Evolutionary conservation across 2,888 invertebrate species (phyloP).

Genomic region (Prenolepis imparis): DNA sequence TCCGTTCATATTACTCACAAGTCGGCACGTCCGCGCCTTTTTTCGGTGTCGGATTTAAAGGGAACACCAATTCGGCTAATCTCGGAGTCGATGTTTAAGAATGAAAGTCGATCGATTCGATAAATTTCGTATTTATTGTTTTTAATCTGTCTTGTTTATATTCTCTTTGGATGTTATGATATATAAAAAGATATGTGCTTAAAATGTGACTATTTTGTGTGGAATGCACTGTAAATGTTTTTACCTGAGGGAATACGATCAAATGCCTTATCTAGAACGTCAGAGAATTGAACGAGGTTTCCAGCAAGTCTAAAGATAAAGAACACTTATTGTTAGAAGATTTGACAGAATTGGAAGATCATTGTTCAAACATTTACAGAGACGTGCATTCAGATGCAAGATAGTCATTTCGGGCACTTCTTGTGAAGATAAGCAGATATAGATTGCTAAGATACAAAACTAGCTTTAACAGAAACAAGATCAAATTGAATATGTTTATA

Average conservation of each 20-base stretch:
- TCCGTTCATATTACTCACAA: neutral
- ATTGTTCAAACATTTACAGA: neutral
- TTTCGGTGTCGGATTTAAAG: conserved; percentile 34
- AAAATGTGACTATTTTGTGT: neutral
- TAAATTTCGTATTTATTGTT: neutral
- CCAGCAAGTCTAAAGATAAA: neutral
- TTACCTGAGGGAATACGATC: neutral
- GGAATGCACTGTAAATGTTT: neutral
- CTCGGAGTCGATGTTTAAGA: neutral
- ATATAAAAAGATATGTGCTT: too few relatives aligned
- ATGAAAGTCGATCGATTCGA: neutral
- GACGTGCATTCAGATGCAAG: neutral
- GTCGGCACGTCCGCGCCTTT: conserved; percentile 20
- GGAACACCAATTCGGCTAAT: conserved; percentile 15
- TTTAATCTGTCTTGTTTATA: neutral
- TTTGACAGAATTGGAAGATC: neutral
- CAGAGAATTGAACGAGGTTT: neutral
- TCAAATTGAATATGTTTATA: neutral
- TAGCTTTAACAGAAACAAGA: neutral
- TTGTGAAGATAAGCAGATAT: neutral
- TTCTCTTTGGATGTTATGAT: neutral
- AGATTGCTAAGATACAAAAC: neutral
- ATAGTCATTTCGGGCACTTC: neutral
- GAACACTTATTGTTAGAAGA: neutral
- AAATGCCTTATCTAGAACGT: neutral